Evolutionary conservation across 2,797 vertebrate species (phyloP).

Genomic region (Acanthis flammea): DNA sequence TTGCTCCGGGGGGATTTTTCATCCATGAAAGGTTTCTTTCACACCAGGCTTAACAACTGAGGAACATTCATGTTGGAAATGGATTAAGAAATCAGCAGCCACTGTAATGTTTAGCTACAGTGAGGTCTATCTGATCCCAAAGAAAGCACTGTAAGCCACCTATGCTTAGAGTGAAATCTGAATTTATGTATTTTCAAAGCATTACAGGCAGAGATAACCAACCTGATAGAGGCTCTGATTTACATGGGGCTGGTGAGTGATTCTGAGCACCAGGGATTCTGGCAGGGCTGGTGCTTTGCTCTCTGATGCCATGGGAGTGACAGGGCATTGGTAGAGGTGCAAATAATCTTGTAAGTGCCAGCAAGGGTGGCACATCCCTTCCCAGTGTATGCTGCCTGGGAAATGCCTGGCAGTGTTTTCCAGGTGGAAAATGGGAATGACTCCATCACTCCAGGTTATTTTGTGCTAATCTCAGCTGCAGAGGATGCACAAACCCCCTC

Average conservation of each 20-base stretch:
- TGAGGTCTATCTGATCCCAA: conserved; percentile 8
- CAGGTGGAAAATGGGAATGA: background rate
- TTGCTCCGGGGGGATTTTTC: conserved; percentile 4
- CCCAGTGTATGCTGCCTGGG: background rate
- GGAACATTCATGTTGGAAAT: background rate
- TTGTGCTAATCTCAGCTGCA: background rate
- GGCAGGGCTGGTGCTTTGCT: background rate
- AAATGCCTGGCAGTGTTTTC: background rate
- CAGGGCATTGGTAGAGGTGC: background rate
- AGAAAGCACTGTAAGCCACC: conserved; percentile 41
- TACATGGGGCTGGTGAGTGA: background rate
- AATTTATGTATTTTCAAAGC: conserved; percentile 55
- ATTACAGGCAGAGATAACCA: conserved; percentile 48
- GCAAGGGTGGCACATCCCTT: background rate
- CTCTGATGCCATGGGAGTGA: background rate
- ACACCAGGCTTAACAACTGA: conserved; percentile 19
- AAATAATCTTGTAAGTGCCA: background rate
- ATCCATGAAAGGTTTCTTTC: conserved; percentile 44
- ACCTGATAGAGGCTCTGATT: conserved; percentile 23
- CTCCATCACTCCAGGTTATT: background rate
- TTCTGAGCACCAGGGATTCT: background rate
- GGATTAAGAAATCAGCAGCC: conserved; percentile 51
- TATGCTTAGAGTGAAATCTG: conserved; percentile 17
- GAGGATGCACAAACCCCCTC: background rate
- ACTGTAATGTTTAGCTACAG: background rate